phyloP scores from a whole-genome alignment of 2,797 vertebrate genomes.

The Enteromius argenteus region DNA sequence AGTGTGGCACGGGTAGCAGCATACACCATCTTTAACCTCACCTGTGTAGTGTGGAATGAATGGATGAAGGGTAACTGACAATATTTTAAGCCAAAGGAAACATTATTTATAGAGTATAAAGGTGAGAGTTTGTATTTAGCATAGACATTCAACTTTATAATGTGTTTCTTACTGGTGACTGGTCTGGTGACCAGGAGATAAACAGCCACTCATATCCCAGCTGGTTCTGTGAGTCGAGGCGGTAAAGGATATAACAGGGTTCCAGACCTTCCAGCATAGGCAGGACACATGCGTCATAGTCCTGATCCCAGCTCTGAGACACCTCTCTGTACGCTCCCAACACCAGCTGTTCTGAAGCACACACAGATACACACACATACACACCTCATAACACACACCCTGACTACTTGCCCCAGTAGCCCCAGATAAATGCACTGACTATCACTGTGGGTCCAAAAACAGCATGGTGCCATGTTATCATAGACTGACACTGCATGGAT shows the following conservation, averaged over 20 bases:
- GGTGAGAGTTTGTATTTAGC: background rate
- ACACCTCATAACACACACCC: constrained; percentile 53
- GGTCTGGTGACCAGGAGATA: constrained; percentile 98
- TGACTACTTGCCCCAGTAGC: constrained; percentile 15
- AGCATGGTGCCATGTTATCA: constrained; percentile 43
- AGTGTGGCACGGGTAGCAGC: constrained; percentile 96
- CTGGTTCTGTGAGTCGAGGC: constrained; percentile 93
- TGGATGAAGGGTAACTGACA: constrained; percentile 7
- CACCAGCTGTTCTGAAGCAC: constrained; percentile 89
- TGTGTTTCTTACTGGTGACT: constrained; percentile 85
- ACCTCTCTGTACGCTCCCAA: constrained; percentile 89
- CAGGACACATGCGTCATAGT: constrained; percentile 90
- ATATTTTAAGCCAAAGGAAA: background rate
- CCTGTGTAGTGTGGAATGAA: constrained; percentile 73
- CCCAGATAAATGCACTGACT: constrained; percentile 21
- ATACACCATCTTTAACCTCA: constrained; percentile 98
- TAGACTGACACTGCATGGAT: constrained; percentile 21
- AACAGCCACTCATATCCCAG: constrained; percentile 98
- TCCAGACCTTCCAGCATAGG: constrained; percentile 88
- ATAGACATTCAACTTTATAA: background rate
- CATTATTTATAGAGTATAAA: background rate
- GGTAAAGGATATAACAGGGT: constrained; percentile 95
- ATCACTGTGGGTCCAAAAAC: constrained; percentile 46
- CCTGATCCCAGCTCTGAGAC: constrained; percentile 89
- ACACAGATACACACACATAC: constrained; percentile 49